phyloP scores from a whole-genome alignment of 2,888 invertebrate species.

The Agonopterix subpropinquella region DNA sequence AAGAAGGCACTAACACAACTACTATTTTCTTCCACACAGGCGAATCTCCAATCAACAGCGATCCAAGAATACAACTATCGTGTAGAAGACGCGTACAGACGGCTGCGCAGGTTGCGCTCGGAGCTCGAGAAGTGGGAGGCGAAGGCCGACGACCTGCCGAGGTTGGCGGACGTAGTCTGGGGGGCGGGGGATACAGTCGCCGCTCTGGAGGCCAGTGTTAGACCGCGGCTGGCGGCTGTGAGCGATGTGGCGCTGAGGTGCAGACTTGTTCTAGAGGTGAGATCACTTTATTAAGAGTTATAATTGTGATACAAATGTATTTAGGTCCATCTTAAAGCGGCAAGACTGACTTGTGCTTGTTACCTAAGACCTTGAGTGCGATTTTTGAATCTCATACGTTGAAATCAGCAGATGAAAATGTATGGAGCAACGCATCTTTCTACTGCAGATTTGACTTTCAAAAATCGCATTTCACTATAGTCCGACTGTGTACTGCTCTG shows the following conservation, averaged over 20 bases:
- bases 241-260: slow-evolving; percentile 47
- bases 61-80: slow-evolving; percentile 58
- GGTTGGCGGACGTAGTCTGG: slow-evolving; percentile 62
- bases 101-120: slow-evolving; percentile 32
- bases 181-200: slow-evolving; percentile 64
- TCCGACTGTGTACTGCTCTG: too few relatives aligned
- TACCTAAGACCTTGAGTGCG: too few relatives aligned
- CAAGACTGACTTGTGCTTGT: too few relatives aligned
- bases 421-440: too few relatives aligned
- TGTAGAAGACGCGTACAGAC: slow-evolving; percentile 38
- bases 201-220: slow-evolving; percentile 62
- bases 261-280: slow-evolving; percentile 46
- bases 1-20: too few relatives aligned
- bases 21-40: slow-evolving; percentile 27
- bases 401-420: too few relatives aligned
- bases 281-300: background rate
- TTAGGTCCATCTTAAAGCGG: too few relatives aligned
- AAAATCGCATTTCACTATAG: too few relatives aligned
- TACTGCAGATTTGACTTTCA: too few relatives aligned
- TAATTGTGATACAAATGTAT: too few relatives aligned
- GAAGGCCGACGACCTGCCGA: slow-evolving; percentile 59
- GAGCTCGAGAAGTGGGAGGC: slow-evolving; percentile 47
- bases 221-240: slow-evolving; percentile 38
- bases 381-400: too few relatives aligned
- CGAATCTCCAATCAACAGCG: slow-evolving; percentile 58